These are phyloP conservation scores for Hydrozoanthus gracilis DNA, from an alignment of 92 coral and sea anemone species.

Conservation along the genomic window DNA sequence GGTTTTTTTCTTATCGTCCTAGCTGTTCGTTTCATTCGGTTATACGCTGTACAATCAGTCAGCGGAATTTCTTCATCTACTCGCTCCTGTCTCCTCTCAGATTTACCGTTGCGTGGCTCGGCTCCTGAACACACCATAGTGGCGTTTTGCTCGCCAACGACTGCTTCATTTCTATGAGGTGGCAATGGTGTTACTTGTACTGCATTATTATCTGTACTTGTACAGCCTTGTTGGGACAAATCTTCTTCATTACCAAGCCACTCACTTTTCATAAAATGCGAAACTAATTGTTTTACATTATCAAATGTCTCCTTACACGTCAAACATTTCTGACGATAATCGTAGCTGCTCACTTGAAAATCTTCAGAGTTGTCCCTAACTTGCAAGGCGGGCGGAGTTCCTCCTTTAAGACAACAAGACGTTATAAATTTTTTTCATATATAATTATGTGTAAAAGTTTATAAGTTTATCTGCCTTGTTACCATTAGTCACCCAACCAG, in stretches of 20 bases:
- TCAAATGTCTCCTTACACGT: conserved; percentile 17
- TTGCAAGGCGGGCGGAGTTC: background rate
- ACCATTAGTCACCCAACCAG: too few relatives aligned
- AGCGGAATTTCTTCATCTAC: conserved; percentile 10
- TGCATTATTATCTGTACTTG: background rate
- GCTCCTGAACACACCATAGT: background rate
- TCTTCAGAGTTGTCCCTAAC: background rate
- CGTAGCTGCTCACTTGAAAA: background rate
- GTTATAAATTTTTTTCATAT: background rate
- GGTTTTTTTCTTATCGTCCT: background rate
- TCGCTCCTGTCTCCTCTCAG: background rate
- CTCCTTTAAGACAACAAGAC: background rate
- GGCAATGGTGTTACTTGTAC: background rate
- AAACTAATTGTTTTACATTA: conserved; percentile 7
- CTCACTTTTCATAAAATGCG: conserved; percentile 13
- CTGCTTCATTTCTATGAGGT: background rate
- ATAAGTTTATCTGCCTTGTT: background rate
- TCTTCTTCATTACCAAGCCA: background rate
- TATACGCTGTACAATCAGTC: background rate
- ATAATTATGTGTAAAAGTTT: background rate
- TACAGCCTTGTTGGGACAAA: background rate
- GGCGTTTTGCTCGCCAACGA: background rate
- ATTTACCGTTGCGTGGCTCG: background rate
- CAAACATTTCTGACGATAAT: conserved; percentile 23
- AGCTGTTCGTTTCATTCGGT: background rate